A percentile compares a stretch with the other conserved stretches of the same genome.
Conservation (phyloP, 2,888 invertebrate species). For the Terebella lapidaria region DNA sequence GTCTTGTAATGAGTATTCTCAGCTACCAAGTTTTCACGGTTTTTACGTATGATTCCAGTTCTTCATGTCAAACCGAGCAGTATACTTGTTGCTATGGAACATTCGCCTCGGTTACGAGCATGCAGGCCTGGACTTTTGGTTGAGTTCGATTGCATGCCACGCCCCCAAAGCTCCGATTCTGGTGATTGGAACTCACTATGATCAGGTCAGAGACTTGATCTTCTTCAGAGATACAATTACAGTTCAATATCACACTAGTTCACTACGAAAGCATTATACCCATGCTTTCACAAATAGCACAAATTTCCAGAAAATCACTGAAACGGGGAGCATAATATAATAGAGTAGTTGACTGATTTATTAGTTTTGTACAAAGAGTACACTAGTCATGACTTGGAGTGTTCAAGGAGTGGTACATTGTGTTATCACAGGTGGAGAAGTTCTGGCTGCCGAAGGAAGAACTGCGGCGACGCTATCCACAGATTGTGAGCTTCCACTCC, state of each 20-base stretch:
- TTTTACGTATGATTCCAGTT: slow-evolving; percentile 46
- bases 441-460: slow-evolving; percentile 39
- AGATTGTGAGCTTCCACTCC: slow-evolving; percentile 46
- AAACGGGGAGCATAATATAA: too few relatives aligned
- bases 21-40: slow-evolving; percentile 27
- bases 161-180: slow-evolving; percentile 52
- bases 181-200: slow-evolving; percentile 50
- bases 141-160: slow-evolving; percentile 50
- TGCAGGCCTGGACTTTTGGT: slow-evolving; percentile 53
- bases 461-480: slow-evolving; percentile 43
- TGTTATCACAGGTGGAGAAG: slow-evolving; percentile 37
- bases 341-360: too few relatives aligned
- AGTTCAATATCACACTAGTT: too few relatives aligned
- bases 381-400: too few relatives aligned
- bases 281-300: too few relatives aligned
- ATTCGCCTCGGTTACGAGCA: slow-evolving; percentile 51
- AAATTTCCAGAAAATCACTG: too few relatives aligned
- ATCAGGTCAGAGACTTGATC: slow-evolving; percentile 42
- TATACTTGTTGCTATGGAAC: slow-evolving; percentile 52
- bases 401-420: too few relatives aligned
- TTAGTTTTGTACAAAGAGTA: too few relatives aligned
- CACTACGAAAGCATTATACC: too few relatives aligned
- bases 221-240: too few relatives aligned
- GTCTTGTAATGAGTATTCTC: neutral
- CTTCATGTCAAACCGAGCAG: slow-evolving; percentile 50